Base-by-base conservation (phyloP, 2,888 invertebrate species). In the Teinopalpus imperialis region DNA sequence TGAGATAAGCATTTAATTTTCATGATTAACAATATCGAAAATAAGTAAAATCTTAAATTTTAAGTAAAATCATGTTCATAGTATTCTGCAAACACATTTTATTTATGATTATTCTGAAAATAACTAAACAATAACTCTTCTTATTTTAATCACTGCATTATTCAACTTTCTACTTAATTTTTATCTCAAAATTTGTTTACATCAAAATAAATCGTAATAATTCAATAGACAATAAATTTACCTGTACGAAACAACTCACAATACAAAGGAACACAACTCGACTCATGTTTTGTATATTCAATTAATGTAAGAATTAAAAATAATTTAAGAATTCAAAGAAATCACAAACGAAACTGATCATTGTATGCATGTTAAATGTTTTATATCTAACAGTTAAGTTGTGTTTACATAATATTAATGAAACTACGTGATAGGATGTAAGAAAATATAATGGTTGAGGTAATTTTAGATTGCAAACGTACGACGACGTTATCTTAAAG, bases 201-300 rank as follows among this genome's bases (percentile, higher is more conserved):
- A n/a, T n/a, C n/a, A n/a, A n/a, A n/a, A n/a, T n/a, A n/a, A n/a
- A n/a, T n/a, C n/a, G n/a, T n/a, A n/a, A n/a, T n/a, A n/a, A n/a
- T n/a, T n/a, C n/a, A n/a, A n/a, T n/a, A n/a, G n/a, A 23, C 16
- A 18, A 18, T 1, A 29, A n/a, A 16, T 8, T 45, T 41, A 46
- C 56, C 54, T 56, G 49, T 9, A 48, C 8, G 8, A 52, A 34
- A 26, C 49, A 54, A 31, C 46, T 44, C 20, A 53, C 6, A 20
- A 59, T 41, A 43, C 53, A 56, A 14, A 51, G 14, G 6, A 41
- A 43, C 23, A 50, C 21, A 23, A 43, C 26, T 37, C 44, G 39
- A 42, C 14, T 32, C 63, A 61, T 64, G 50, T 43, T 57, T 43
- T 36, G 20, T 24, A 27, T 16, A 41, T 32, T 23, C 29, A 30